Conservation (phyloP, 2,888 invertebrate species). For the Sesia bembeciformis region DNA sequence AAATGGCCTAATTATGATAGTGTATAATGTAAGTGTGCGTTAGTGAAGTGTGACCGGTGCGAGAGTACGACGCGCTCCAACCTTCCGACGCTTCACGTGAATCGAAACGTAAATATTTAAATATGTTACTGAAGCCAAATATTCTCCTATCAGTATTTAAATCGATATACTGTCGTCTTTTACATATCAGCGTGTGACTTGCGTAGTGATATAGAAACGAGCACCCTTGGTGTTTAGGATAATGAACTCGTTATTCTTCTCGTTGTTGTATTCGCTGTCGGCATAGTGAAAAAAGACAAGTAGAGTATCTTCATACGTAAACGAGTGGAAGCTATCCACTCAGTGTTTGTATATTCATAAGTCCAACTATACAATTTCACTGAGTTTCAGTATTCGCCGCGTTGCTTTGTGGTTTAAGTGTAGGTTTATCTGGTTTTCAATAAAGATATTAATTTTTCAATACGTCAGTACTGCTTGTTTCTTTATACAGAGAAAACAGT, state of each 20-base stretch:
- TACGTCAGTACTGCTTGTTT: too few relatives aligned
- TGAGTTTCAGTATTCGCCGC: too few relatives aligned
- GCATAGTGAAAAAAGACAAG: too few relatives aligned
- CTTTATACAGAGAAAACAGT: too few relatives aligned
- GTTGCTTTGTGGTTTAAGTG: too few relatives aligned
- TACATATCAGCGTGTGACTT: conserved; percentile 73
- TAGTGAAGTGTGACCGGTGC: conserved; percentile 55
- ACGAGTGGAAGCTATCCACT: too few relatives aligned
- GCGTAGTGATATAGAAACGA: conserved; percentile 51
- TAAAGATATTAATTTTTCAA: too few relatives aligned
- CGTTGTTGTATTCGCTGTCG: conserved; percentile 36
- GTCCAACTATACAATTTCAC: too few relatives aligned
- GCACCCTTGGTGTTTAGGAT: conserved; percentile 43
- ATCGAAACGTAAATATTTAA: not conserved
- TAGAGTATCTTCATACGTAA: too few relatives aligned
- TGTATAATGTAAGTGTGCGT: conserved; percentile 54
- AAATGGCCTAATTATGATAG: conserved; percentile 72
- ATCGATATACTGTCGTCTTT: conserved; percentile 56
- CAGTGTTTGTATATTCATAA: too few relatives aligned
- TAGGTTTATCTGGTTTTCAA: too few relatives aligned
- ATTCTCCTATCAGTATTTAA: conserved; percentile 60
- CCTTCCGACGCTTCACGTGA: not conserved
- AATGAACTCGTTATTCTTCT: conserved; percentile 40
- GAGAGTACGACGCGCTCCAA: conserved; percentile 26
- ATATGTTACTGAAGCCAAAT: conserved; percentile 32